Evolutionary conservation across 2,113 vertebrate genomes (phyloP).

Genomic region (Atrichornis clamosus): DNA sequence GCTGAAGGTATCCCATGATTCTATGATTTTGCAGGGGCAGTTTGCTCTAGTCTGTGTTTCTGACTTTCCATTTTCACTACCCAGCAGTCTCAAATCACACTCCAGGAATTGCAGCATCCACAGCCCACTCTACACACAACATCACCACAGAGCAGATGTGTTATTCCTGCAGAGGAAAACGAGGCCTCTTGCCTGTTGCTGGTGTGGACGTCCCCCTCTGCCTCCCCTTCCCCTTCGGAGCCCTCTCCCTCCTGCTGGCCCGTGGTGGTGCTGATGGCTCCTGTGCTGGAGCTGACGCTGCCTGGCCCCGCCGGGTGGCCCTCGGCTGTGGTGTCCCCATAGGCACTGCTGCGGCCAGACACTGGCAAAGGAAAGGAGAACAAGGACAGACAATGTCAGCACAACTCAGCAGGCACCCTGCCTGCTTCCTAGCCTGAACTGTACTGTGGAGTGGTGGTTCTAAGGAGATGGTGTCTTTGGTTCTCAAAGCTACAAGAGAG

Average conservation of each 20-base stretch:
- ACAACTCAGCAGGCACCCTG: accelerated
- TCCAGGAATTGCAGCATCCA: not conserved
- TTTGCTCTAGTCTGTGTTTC: not conserved
- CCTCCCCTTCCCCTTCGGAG: constrained; percentile 90
- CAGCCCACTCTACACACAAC: not conserved
- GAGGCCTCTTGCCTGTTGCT: constrained; percentile 86
- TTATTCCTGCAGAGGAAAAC: not conserved
- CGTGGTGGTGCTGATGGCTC: constrained; percentile 94
- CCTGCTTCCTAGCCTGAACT: not conserved
- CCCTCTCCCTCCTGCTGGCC: constrained; percentile 97
- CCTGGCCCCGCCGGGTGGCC: constrained; percentile 92
- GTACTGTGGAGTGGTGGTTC: accelerated
- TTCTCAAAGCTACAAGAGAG: not conserved
- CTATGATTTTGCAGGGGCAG: not conserved
- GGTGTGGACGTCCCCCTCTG: constrained; percentile 90
- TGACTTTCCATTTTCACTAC: not conserved
- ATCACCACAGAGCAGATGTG: not conserved
- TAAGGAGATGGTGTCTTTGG: not conserved
- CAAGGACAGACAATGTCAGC: not conserved
- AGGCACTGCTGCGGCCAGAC: constrained; percentile 95
- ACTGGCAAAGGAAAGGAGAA: constrained; percentile 66
- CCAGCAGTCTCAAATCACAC: not conserved
- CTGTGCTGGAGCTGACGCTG: constrained; percentile 96
- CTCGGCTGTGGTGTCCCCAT: constrained; percentile 89
- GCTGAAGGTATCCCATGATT: not conserved